Percentiles rank a stretch among this genome's conserved stretches.
Conservation (phyloP, 2,888 invertebrate genomes). For the Ennomos quercinarius region DNA sequence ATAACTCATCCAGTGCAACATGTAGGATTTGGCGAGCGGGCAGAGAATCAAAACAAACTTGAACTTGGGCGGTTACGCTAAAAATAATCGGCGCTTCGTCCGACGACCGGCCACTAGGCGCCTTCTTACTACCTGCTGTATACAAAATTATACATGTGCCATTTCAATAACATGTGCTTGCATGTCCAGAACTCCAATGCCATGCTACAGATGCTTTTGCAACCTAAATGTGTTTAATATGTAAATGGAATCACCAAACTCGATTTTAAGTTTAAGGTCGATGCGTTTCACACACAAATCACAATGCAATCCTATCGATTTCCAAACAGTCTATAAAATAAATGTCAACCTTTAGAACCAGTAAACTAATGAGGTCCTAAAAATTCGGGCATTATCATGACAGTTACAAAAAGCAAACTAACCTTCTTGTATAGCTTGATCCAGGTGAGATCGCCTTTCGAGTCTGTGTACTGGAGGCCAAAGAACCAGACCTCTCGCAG, state of each 20-base stretch:
- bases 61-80: constrained; percentile 70
- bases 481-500: constrained; percentile 99
- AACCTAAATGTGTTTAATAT: constrained; percentile 37
- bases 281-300: constrained; percentile 23
- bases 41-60: constrained; percentile 61
- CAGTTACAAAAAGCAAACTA: constrained; percentile 56
- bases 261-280: constrained; percentile 32
- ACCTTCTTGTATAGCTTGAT: constrained; percentile 99
- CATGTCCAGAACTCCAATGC: constrained; percentile 32
- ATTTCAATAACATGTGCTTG: constrained; percentile 39
- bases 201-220: constrained; percentile 38
- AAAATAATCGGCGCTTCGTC: constrained; percentile 58
- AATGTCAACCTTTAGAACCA: constrained; percentile 4
- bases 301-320: constrained; percentile 19
- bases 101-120: constrained; percentile 29
- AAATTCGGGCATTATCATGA: neutral
- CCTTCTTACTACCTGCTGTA: constrained; percentile 44
- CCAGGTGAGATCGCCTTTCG: constrained; percentile 99
- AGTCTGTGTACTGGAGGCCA: constrained; percentile 99
- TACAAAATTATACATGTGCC: constrained; percentile 24
- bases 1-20: constrained; percentile 31
- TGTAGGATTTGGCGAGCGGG: constrained; percentile 29
- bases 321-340: constrained; percentile 10
- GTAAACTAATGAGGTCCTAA: constrained; percentile 1
- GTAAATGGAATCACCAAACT: constrained; percentile 37